phyloP scores from a whole-genome alignment of 2,113 vertebrate genomes.

The Lophotis ruficrista region DNA sequence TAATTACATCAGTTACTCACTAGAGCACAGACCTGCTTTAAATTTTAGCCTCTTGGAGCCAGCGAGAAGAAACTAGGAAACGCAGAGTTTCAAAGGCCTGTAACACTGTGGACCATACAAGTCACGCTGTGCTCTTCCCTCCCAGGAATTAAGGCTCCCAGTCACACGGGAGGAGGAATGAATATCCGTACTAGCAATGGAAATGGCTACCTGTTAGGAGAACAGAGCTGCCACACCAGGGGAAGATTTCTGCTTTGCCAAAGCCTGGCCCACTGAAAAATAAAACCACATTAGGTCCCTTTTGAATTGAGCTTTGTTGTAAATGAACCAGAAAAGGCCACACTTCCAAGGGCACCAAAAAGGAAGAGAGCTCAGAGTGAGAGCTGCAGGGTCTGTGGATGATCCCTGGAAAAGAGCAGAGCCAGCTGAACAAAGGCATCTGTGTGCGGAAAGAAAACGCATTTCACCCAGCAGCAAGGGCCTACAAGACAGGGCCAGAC shows the following conservation, averaged over 20 bases:
- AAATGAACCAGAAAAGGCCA: slow-evolving; percentile 10
- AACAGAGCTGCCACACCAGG: background rate
- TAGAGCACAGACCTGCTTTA: slow-evolving; percentile 71
- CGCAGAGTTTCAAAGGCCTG: slow-evolving; percentile 34
- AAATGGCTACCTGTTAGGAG: slow-evolving; percentile 8
- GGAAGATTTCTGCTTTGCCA: background rate
- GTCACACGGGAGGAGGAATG: background rate
- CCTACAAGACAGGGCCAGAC: background rate
- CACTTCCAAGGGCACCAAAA: background rate
- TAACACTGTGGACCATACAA: background rate
- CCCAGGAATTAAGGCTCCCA: background rate
- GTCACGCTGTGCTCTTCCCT: background rate
- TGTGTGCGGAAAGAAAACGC: background rate
- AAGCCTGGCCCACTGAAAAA: background rate
- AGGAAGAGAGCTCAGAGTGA: background rate
- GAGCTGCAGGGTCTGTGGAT: background rate
- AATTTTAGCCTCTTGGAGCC: slow-evolving; percentile 45
- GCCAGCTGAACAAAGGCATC: background rate
- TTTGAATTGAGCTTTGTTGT: background rate
- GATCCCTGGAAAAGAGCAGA: slow-evolving; percentile 6
- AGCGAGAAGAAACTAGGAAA: slow-evolving; percentile 31
- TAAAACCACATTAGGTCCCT: background rate
- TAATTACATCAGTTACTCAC: slow-evolving; percentile 77
- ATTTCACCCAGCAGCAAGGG: background rate
- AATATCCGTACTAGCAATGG: background rate